Evolutionary conservation across 2,888 invertebrate species (phyloP).

Genomic region (Augiades crinisus): DNA sequence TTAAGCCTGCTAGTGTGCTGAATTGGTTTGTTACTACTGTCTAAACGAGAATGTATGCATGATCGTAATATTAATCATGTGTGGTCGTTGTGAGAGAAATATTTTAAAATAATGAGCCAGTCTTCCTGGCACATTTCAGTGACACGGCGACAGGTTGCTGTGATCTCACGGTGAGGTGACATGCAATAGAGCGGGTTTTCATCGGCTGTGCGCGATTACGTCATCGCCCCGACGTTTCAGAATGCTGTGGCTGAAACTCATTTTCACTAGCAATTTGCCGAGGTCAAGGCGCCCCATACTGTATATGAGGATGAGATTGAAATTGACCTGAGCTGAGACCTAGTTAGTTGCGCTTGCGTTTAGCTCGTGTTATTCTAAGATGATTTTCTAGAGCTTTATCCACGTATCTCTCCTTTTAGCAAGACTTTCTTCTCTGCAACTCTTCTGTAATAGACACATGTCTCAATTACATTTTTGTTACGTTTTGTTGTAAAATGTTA

Average conservation of each 20-base stretch:
- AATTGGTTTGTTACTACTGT: conserved; percentile 11
- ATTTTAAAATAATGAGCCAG: conserved; percentile 30
- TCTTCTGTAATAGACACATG: no score
- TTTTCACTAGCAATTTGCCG: conserved; percentile 49
- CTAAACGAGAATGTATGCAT: conserved; percentile 29
- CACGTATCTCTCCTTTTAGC: no score
- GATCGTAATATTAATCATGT: conserved; percentile 31
- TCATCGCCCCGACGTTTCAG: conserved; percentile 58
- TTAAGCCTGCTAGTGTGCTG: conserved; percentile 43
- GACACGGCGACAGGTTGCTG: conserved; percentile 17
- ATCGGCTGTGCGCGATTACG: conserved; percentile 39
- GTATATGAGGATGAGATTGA: no score
- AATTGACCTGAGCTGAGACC: no score
- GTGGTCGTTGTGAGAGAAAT: conserved; percentile 31
- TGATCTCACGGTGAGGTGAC: conserved; percentile 26
- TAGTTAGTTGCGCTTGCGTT: no score
- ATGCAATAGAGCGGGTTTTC: conserved; percentile 13
- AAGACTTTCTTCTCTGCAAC: no score
- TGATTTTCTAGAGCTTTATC: no score
- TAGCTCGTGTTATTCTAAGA: no score
- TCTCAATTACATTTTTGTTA: no score
- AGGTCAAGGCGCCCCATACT: conserved; percentile 62
- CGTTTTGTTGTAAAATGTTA: no score
- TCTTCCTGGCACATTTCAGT: conserved; percentile 9
- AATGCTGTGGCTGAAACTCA: conserved; percentile 55